These are phyloP conservation scores for Uropsilus gracilis DNA, from an alignment of 2,113 vertebrate species.

Conservation along the genomic window DNA sequence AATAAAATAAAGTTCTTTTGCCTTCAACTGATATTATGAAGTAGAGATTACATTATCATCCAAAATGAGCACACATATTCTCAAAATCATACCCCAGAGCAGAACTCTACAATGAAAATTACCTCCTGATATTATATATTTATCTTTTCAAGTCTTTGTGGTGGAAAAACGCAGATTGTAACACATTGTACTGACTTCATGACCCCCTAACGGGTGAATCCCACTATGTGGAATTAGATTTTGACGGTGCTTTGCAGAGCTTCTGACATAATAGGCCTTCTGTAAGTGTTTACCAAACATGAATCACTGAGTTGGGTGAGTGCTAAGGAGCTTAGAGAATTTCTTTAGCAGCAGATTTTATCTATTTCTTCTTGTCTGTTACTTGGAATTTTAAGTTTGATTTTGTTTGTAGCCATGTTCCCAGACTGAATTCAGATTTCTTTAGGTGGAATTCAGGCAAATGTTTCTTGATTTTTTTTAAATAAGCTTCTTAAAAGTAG, in stretches of 20 bases:
- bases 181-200: not conserved
- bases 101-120: not conserved
- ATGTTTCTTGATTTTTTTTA: not conserved
- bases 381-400: not conserved
- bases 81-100: not conserved
- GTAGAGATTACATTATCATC: not conserved
- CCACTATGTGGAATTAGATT: not conserved
- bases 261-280: not conserved
- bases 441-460: not conserved
- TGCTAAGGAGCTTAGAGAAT: not conserved
- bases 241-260: not conserved
- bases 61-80: not conserved
- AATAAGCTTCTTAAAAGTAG: not conserved
- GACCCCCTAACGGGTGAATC: not conserved
- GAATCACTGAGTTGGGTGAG: not conserved
- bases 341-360: not conserved
- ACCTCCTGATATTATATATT: not conserved
- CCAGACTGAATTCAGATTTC: not conserved
- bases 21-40: not conserved
- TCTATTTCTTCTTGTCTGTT: not conserved
- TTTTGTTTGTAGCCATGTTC: not conserved
- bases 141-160: not conserved
- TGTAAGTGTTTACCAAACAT: not conserved
- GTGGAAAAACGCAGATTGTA: not conserved
- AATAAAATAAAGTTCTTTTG: constrained; percentile 18